Base-by-base conservation (phyloP, 2,888 invertebrate genomes). In the Gandaritis pyraliata region DNA sequence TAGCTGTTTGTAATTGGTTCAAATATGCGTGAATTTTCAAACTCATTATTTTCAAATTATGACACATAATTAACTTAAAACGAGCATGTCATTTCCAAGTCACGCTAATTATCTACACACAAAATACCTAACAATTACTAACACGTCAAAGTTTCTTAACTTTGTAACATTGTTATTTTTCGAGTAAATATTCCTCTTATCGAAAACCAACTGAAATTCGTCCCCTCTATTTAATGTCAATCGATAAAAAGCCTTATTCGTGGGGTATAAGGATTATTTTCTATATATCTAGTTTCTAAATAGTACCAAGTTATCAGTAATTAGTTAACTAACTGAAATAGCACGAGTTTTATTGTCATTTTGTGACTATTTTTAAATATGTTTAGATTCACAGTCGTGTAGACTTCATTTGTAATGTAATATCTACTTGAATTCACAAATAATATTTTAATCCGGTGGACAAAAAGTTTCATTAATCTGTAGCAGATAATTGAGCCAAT, bases 291-390 rank as follows among this genome's bases (percentile, higher is more conserved):
- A 12, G 33, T 48, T 12, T 43, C 2, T 63, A 63, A 55, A 64
- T 73, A 80, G 72, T 43, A 15, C 79, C 67, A 39, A 75, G 61
- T 63, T 69, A 53, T 74, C 52, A 50, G 57, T 83, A 85, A 87
- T 87, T 85, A 85, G 74, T 78, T 56, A 72, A 73, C 81, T 85
- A 85, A 86, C 80, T 78, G 72, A 70, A 71, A 68, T 71, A 70
- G 78, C 88, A 87, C 83, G 86, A 81, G 72, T 58, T 54, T 68
- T 72, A 77, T 82, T 84, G 82, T 86, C 62, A 64, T 78, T 80
- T 82, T 81, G 72, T 78, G 73, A 76, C 75, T 73, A 74, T 72
- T 73, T 77, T 72, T 74, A 73, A 74, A 79, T 77, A 80, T 80
- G 78, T 81, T 77, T 71, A 75, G 82, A 13, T 48, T n/a, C 8